Conservation (phyloP, 2,113 vertebrate genomes). For the Microtus pennsylvanicus region DNA sequence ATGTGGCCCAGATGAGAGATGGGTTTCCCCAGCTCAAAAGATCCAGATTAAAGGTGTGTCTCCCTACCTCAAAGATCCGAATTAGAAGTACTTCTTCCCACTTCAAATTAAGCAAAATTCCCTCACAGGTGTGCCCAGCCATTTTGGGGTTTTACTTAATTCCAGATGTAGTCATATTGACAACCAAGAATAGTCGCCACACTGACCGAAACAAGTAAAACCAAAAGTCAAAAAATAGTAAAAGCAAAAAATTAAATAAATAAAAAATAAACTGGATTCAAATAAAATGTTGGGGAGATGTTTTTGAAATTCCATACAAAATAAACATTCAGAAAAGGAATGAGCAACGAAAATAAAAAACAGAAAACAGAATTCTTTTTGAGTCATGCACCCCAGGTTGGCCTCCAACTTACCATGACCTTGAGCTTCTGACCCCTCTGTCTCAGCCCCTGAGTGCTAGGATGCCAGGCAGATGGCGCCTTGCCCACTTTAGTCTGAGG, state of each 20-base stretch:
- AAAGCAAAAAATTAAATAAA: not conserved
- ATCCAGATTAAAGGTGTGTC: too few species aligned
- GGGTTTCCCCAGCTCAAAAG: too few species aligned
- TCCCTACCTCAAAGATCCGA: too few species aligned
- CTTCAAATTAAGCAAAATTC: not conserved
- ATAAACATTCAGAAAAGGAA: not conserved
- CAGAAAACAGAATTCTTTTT: not conserved
- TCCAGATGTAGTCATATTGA: too few species aligned
- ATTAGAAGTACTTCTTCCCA: not conserved
- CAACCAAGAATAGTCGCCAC: not conserved
- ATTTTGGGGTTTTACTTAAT: too few species aligned
- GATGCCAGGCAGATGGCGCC: not conserved
- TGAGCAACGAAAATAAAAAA: conserved; percentile 17
- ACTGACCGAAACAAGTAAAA: not conserved
- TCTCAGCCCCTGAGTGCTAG: too few species aligned
- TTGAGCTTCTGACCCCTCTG: too few species aligned
- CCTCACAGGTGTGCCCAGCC: not conserved
- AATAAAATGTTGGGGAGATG: not conserved
- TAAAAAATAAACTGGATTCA: not conserved
- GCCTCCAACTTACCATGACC: too few species aligned
- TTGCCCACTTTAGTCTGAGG: not conserved
- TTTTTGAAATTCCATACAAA: conserved; percentile 9
- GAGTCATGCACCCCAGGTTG: not conserved
- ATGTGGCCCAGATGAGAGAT: too few species aligned
- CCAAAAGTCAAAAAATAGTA: not conserved